These are phyloP conservation scores for Caenorhabditis plicata DNA, from an alignment of 2,888 invertebrate genomes.

Conservation along the genomic window DNA sequence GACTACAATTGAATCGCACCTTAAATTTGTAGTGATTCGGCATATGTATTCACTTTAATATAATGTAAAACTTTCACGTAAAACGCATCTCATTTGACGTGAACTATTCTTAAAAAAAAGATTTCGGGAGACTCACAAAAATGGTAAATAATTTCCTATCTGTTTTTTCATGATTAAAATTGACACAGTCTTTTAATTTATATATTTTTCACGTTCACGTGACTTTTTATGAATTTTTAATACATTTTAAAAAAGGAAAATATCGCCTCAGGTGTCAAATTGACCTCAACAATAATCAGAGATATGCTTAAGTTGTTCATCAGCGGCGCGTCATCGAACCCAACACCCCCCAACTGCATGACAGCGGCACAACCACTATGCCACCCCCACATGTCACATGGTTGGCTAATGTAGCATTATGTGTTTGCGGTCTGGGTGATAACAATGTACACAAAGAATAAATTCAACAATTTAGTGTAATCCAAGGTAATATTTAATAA, in stretches of 20 bases:
- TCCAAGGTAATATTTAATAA: neutral
- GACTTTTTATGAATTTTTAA: too few relatives aligned
- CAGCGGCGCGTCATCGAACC: constrained; percentile 7
- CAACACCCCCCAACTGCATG: neutral
- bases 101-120: too few relatives aligned
- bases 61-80: too few relatives aligned
- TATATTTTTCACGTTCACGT: too few relatives aligned
- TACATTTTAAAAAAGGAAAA: constrained; percentile 6
- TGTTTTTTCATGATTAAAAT: too few relatives aligned
- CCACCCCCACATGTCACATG: neutral
- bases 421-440: neutral
- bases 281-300: constrained; percentile 30
- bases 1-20: too few relatives aligned
- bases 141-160: too few relatives aligned
- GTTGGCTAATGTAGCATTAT: neutral
- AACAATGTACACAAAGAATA: neutral
- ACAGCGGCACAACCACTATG: neutral
- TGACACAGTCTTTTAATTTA: too few relatives aligned
- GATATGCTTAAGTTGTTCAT: constrained; percentile 33
- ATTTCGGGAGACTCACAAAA: too few relatives aligned
- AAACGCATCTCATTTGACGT: too few relatives aligned
- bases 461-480: neutral
- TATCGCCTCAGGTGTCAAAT: constrained; percentile 22
- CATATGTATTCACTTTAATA: too few relatives aligned
- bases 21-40: too few relatives aligned